Base-by-base conservation (phyloP, 2,797 vertebrate genomes). In the Paguma larvata region DNA sequence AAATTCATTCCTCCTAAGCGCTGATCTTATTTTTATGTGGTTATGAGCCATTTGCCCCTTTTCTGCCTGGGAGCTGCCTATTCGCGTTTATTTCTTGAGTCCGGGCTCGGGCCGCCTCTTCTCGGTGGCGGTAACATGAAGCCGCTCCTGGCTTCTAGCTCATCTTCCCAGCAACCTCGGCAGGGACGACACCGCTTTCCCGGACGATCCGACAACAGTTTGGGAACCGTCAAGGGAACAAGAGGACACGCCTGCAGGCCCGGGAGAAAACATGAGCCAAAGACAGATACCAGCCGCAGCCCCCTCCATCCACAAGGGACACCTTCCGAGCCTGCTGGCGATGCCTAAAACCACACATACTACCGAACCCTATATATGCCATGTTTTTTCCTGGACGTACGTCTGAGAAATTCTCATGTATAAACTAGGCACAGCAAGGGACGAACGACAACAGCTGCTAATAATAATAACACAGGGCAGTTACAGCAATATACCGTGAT, bases 1-100 rank as follows among this genome's bases (percentile, higher is more conserved):
- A 73, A 92, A 80, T 89, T 79, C 84, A 34, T 75, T 89, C 34
- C 73, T 92, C 56, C 27, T 34, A 73, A 84, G 67, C 44, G 27
- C 48, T 32, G 3, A 53, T n/a, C 30, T 92, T 80, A 92, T 67
- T 92, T 96, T 68, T 30, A 27, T 78, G 62, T 9, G 27, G 21
- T 65, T 82, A 51, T 82, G 48, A 86, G 32, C 46, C 6, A 13
- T 73, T 92, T 94, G 23, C 51, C 77, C n/a, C 27, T 59, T 84
- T 48, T 89, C 34, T n/a, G 21, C 30, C 79, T 80, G 13, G 8
- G 72, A 48, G 34, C 30, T 46, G 19, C 38, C 34, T 67, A 27
- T 30, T 56, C 51, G 63, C 56, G 32, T 77, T 53, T 70, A n/a
- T 51, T 87, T 67, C 51, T 87, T 14, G 34, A 73, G 38, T 86